A percentile compares a stretch with the other conserved stretches of the same genome.
phyloP scores from a whole-genome alignment of 2,888 invertebrate genomes.

The Troides aeacus region DNA sequence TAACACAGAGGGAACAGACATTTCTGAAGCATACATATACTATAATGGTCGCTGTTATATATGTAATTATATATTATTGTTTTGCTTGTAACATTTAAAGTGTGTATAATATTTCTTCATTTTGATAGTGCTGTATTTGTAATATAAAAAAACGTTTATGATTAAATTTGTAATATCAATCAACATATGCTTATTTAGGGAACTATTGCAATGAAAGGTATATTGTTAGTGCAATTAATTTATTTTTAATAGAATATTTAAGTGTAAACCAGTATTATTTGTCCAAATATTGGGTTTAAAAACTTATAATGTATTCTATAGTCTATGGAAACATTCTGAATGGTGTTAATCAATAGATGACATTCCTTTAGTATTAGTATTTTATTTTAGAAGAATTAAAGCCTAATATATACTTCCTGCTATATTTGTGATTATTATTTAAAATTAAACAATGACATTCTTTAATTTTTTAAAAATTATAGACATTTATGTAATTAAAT shows the following conservation, averaged over 20 bases:
- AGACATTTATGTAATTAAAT: neutral
- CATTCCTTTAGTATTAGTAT: neutral
- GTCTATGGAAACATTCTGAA: neutral
- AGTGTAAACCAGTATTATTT: neutral
- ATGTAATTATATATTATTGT: no score
- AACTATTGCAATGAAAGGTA: neutral
- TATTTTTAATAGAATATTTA: neutral
- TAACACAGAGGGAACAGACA: no score
- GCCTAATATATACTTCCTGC: conserved; percentile 13
- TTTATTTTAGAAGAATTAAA: neutral
- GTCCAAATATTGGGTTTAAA: no score
- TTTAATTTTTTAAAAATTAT: conserved; percentile 9
- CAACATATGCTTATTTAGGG: neutral
- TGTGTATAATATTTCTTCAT: no score
- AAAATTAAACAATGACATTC: conserved; percentile 25
- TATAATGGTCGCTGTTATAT: no score
- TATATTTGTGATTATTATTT: conserved; percentile 33
- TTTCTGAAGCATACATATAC: no score
- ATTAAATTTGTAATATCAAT: no score
- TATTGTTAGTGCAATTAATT: neutral
- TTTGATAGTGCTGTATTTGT: neutral
- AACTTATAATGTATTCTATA: no score
- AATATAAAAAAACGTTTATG: no score
- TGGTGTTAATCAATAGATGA: neutral
- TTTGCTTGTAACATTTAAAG: no score